A percentile compares a stretch with the other conserved stretches of the same genome.
Evolutionary conservation across 1,140 invertebrate genomes (phyloP).

Genomic region (Scaptomyza hsui): DNA sequence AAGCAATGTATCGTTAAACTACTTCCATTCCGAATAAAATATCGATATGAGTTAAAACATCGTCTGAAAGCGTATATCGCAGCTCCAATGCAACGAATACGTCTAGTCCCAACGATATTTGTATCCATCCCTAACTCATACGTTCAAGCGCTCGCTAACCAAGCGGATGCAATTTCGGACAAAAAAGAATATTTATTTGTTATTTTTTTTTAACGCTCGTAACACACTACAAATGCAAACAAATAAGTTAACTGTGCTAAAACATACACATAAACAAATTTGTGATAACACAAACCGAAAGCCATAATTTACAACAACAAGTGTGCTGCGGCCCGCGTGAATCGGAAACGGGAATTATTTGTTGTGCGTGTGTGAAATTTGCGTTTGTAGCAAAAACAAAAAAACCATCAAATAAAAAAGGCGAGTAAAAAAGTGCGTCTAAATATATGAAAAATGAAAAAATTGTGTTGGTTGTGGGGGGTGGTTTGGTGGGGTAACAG

Average conservation of each 20-base stretch:
- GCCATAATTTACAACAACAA: slow-evolving; percentile 39
- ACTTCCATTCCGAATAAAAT: background rate
- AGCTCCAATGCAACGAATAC: background rate
- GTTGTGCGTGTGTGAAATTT: slow-evolving; percentile 49
- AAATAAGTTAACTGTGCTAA: slow-evolving; percentile 43
- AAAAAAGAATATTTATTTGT: slow-evolving; percentile 39
- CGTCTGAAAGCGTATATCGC: background rate
- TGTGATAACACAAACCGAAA: slow-evolving; percentile 42
- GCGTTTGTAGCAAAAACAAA: slow-evolving; percentile 30
- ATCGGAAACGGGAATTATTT: slow-evolving; percentile 37
- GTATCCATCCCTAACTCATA: slow-evolving; percentile 38
- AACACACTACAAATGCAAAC: slow-evolving; percentile 33
- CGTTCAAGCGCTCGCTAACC: slow-evolving; percentile 48
- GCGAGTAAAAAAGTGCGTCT: slow-evolving; percentile 50
- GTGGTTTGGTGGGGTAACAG: slow-evolving; percentile 15
- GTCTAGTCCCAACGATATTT: slow-evolving; percentile 3
- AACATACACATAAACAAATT: slow-evolving; percentile 19
- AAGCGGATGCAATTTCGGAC: slow-evolving; percentile 53
- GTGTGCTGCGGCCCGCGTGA: slow-evolving; percentile 49
- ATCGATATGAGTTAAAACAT: slow-evolving; percentile 3
- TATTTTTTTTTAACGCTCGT: slow-evolving; percentile 50
- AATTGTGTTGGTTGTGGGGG: slow-evolving; percentile 31
- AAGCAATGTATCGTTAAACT: background rate
- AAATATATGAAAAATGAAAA: slow-evolving; percentile 40
- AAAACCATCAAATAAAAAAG: slow-evolving; percentile 9